Evolutionary conservation across 1,140 invertebrate genomes (phyloP).

Genomic region (Hetaerina americana): DNA sequence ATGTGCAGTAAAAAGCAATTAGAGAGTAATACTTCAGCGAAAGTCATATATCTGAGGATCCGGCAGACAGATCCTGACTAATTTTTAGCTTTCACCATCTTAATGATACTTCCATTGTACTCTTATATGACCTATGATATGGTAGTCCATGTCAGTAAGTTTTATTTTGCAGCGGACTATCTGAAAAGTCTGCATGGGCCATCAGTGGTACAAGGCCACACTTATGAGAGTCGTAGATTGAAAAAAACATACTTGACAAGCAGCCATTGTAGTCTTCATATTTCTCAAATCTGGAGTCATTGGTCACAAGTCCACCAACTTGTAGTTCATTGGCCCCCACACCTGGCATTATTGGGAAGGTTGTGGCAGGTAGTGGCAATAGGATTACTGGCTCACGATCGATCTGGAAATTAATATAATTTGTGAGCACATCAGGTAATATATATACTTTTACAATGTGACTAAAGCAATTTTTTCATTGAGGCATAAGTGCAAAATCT

Average conservation of each 20-base stretch:
- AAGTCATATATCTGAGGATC: no score
- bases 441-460: conserved; percentile 11
- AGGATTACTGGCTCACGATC: conserved; percentile 60
- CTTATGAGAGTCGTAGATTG: no score
- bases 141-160: no score
- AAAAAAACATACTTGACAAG: conserved; percentile 59
- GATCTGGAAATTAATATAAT: conserved; percentile 32
- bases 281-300: conserved; percentile 57
- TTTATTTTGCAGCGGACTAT: no score
- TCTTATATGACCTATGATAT: no score
- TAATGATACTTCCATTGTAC: no score
- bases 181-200: no score
- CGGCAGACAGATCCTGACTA: no score
- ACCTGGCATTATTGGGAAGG: conserved; percentile 41
- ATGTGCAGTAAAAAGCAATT: neutral
- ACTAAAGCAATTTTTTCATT: no score
- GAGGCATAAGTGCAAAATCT: no score
- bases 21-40: neutral
- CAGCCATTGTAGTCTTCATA: conserved; percentile 81
- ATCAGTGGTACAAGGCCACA: no score
- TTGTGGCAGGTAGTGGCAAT: conserved; percentile 47
- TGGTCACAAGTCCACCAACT: conserved; percentile 72
- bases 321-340: conserved; percentile 64
- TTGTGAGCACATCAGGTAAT: neutral
- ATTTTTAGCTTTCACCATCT: no score